Percentiles rank a stretch among this genome's conserved stretches.
Conservation (phyloP, 2,888 invertebrate genomes). For the Heliconius cydno region DNA sequence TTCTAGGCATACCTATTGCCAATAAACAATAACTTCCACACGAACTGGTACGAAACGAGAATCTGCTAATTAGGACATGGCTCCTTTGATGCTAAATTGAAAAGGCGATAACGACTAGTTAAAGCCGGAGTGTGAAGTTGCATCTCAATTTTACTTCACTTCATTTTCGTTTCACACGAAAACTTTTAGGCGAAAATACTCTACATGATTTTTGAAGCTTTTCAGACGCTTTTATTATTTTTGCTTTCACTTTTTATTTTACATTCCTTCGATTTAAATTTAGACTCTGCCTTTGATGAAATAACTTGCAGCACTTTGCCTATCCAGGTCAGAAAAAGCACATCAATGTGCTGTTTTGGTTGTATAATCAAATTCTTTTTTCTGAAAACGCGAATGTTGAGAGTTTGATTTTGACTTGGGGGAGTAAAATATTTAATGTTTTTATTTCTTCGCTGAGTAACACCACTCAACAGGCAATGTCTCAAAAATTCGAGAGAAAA, state of each 20-base stretch:
- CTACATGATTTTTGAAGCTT: slow-evolving; percentile 11
- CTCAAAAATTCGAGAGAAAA: too few species aligned
- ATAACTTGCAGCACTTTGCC: neutral
- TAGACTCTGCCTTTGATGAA: neutral
- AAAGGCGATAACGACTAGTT: slow-evolving; percentile 69
- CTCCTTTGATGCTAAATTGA: slow-evolving; percentile 78
- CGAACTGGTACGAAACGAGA: slow-evolving; percentile 67
- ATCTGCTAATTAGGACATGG: slow-evolving; percentile 79
- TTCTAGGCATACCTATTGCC: slow-evolving; percentile 68
- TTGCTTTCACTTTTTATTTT: slow-evolving; percentile 1
- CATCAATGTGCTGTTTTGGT: neutral
- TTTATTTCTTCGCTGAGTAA: too few species aligned
- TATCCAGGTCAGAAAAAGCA: neutral
- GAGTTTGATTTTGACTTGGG: too few species aligned
- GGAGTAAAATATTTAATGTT: too few species aligned
- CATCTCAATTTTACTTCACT: slow-evolving; percentile 16
- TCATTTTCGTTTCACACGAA: slow-evolving; percentile 17
- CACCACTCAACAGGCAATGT: too few species aligned
- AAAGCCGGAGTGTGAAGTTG: slow-evolving; percentile 20
- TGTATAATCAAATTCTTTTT: neutral
- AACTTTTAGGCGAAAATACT: slow-evolving; percentile 9
- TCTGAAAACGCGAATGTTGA: neutral
- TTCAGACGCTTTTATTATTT: slow-evolving; percentile 1
- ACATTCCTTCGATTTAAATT: neutral
- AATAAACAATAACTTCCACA: slow-evolving; percentile 82